Conservation (phyloP, 2,888 invertebrate species). For the Tenthredo mesomela region DNA sequence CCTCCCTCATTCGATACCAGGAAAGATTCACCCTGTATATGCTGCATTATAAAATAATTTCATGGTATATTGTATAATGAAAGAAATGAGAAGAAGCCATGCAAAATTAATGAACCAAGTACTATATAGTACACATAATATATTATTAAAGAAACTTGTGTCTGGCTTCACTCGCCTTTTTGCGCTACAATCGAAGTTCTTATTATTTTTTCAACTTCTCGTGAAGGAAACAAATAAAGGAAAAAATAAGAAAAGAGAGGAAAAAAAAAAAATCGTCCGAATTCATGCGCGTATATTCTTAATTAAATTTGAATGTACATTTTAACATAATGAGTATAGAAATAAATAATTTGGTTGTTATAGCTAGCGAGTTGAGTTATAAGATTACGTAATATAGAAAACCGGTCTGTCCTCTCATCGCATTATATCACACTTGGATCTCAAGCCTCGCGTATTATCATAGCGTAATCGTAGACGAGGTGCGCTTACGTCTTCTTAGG, state of each 20-base stretch:
- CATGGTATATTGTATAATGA: neutral
- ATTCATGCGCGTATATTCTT: neutral
- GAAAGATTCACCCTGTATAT: too few species aligned
- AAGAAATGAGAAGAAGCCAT: neutral
- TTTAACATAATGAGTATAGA: neutral
- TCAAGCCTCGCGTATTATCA: neutral
- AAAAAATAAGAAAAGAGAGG: too few species aligned
- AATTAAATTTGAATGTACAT: neutral
- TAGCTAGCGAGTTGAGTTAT: neutral
- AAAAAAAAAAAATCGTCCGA: neutral
- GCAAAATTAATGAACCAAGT: neutral
- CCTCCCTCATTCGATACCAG: too few species aligned
- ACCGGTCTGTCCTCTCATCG: slow-evolving; percentile 11
- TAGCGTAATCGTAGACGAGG: slow-evolving; percentile 30
- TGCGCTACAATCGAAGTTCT: neutral
- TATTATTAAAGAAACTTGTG: neutral
- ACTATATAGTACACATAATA: too few species aligned
- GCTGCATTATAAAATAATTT: neutral
- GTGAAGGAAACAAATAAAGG: too few species aligned
- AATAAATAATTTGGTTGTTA: slow-evolving; percentile 19
- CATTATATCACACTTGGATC: slow-evolving; percentile 34
- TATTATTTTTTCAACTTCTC: neutral
- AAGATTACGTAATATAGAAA: neutral
- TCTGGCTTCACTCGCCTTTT: neutral
- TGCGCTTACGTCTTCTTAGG: slow-evolving; percentile 30